Conservation (phyloP, 2,113 vertebrate species). For the Heterotis niloticus region DNA sequence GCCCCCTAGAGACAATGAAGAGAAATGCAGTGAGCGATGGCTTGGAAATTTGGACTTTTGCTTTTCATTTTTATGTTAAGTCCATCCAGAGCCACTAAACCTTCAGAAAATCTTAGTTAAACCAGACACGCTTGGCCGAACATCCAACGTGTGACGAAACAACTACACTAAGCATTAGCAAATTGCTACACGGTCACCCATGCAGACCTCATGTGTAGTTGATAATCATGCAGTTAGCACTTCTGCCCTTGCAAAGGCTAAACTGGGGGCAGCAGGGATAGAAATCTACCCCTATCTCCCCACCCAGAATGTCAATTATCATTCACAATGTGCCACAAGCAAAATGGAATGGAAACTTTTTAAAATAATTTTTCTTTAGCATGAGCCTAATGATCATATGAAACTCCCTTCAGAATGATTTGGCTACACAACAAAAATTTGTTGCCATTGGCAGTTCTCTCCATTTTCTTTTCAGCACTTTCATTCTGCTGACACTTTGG, state of each 20-base stretch:
- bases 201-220: constrained; percentile 49
- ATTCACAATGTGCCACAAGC: constrained; percentile 2
- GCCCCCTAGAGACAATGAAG: constrained; percentile 62
- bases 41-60: neutral
- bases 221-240: constrained; percentile 84
- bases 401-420: neutral
- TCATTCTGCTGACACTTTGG: too few species aligned
- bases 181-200: constrained; percentile 26
- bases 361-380: neutral
- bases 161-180: too few species aligned
- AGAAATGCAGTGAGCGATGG: constrained; percentile 1
- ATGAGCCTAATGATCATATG: too few species aligned
- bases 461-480: neutral
- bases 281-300: constrained; percentile 24
- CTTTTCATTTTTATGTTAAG: neutral
- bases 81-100: too few species aligned
- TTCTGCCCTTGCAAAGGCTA: constrained; percentile 26
- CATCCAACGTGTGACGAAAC: neutral
- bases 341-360: constrained; percentile 25
- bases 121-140: neutral
- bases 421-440: neutral
- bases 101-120: too few species aligned
- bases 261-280: constrained; percentile 38
- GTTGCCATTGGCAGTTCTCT: neutral
- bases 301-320: constrained; percentile 53